Base-by-base conservation (phyloP, 2,113 vertebrate genomes). In the Carollia perspicillata region DNA sequence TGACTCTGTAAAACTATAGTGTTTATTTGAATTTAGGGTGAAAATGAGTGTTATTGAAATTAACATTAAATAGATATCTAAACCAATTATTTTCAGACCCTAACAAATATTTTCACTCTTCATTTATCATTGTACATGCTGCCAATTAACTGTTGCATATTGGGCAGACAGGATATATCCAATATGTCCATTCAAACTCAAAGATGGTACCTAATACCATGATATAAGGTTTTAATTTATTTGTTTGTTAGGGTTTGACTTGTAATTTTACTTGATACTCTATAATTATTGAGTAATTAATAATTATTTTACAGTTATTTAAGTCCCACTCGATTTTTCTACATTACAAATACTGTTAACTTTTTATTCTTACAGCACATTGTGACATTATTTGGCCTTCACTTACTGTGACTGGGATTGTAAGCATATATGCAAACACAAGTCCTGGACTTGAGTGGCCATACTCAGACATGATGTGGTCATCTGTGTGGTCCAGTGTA, bases 61-160 rank as follows among this genome's bases (percentile, higher is more conserved):
- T 35, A 77, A 49, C 40, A 75, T 30, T 74, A 66, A 88, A 10
- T 47, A 8, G 18, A 84, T 28, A 63, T 30, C 49, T 78, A 95
- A 97, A 63, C 8, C 49, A 87, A 49, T 80, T 90, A 90, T 94
- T 97, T 81, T 83, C 77, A 33, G 11, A 89, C 53, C 42, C 33
- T 47, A 90, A 55, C 37, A 71, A 71, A 40, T 0, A 60, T 91
- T 63, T 85, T 83, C 26, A 60, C 9, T 87, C 66, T 77, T 51
- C 12, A 33, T 72, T 83, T 28, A 47, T 23, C 28, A 78, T 35
- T 84, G 23, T 60, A 55, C 13, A 71, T 18, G 49, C 30, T 80
- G 65, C 40, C 49, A 94, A 80, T 71, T 17, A 95, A 72, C 74
- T 42, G 5, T 9, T 83, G 18, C 23, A 68, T 75, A 71, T 9